Evolutionary conservation across 2,888 invertebrate genomes (phyloP).

Genomic region (Furcula furcula): DNA sequence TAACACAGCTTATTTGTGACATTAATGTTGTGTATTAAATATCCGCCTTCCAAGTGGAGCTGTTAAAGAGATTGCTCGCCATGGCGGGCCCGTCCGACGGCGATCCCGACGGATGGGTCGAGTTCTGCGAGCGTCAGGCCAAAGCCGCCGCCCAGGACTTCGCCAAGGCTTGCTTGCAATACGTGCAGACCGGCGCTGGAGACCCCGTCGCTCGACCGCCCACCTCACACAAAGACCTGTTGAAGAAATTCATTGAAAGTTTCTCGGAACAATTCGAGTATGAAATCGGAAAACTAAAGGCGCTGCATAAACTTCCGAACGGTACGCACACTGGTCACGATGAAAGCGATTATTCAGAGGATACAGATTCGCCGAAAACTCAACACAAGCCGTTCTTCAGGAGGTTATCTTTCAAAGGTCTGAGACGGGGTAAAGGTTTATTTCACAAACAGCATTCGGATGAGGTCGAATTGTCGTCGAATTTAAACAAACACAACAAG

Average conservation of each 20-base stretch:
- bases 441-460: slow-evolving; percentile 96
- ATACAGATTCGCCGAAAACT: slow-evolving; percentile 89
- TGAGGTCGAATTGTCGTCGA: slow-evolving; percentile 87
- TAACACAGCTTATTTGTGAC: slow-evolving; percentile 29
- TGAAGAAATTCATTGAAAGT: slow-evolving; percentile 91
- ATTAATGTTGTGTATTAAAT: slow-evolving; percentile 42
- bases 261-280: slow-evolving; percentile 93
- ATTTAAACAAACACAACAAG: slow-evolving; percentile 87
- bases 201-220: slow-evolving; percentile 83
- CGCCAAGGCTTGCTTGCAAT: slow-evolving; percentile 91
- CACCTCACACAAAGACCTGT: slow-evolving; percentile 89
- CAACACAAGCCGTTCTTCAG: slow-evolving; percentile 92
- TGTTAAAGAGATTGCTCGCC: slow-evolving; percentile 74
- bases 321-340: slow-evolving; percentile 75
- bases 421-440: slow-evolving; percentile 89
- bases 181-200: slow-evolving; percentile 86
- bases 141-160: slow-evolving; percentile 93
- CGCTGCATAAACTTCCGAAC: slow-evolving; percentile 70
- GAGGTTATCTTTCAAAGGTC: slow-evolving; percentile 93
- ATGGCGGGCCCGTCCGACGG: slow-evolving; percentile 83
- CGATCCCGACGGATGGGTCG: slow-evolving; percentile 87
- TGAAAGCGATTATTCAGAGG: slow-evolving; percentile 88
- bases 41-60: slow-evolving; percentile 72
- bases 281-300: slow-evolving; percentile 83
- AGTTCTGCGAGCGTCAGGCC: slow-evolving; percentile 94